Base-by-base conservation (phyloP, 2,113 vertebrate species). In the Hemicordylus capensis region DNA sequence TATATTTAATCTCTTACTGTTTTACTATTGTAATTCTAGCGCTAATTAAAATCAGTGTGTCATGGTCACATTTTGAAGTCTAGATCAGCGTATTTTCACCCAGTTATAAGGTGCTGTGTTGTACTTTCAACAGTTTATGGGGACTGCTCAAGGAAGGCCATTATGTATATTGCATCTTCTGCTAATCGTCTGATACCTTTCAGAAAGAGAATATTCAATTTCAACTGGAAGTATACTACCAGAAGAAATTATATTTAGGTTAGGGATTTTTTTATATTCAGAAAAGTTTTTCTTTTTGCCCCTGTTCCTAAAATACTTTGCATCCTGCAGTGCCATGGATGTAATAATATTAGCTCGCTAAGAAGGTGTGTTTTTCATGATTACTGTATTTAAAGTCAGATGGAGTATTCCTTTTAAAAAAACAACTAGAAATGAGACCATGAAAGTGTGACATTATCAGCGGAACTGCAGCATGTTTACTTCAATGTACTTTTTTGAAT, bases 351-450 rank as follows among this genome's bases (percentile, higher is more conserved):
- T 93, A 90, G 75, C 85, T 93, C 48, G 84, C 85, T 91, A 81
- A 85, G 77, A 69, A 85, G 82, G 80, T 88, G 67, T 61, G 64
- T 84, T 94, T 92, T 89, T 91, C 89, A 51, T 78, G 88, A 92
- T 89, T 85, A 87, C 90, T 94, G 22, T 94, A 91, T 93, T 92
- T n/a, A n/a, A 94, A 93, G 87, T 89, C 88, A 91, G 84, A 88
- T 94, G 90, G 88, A 93, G 92, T 89, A 91, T 89, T 19, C 89
- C 86, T 88, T 93, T 94, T 94, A 89, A 92, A 91, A n/a, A 94
- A 92, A 86, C 89, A 93, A 94, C 90, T 87, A 91, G 89, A 93
- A 94, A 93, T 81, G 88, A 79, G 88, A 84, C 87, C 87, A 92
- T 90, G 90, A 88, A 58, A 93, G 89, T 84, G 67, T 93, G 91